phyloP scores from a whole-genome alignment of 2,888 invertebrate genomes.

The Amiota communis region DNA sequence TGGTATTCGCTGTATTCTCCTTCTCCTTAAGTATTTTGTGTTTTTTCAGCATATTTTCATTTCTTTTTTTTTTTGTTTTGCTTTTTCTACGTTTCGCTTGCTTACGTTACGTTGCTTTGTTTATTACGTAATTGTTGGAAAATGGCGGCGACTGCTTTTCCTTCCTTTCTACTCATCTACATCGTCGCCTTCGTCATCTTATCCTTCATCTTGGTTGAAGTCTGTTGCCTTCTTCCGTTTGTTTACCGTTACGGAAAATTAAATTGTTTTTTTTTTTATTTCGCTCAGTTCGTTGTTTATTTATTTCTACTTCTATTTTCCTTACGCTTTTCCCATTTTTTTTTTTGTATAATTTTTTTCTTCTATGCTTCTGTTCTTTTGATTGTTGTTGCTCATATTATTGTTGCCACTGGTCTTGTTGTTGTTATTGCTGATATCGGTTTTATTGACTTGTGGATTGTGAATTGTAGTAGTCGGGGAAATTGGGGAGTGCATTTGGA shows the following conservation, averaged over 20 bases:
- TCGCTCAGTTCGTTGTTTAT: not conserved
- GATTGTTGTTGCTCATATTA: not conserved
- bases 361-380: conserved; percentile 2
- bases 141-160: conserved; percentile 42
- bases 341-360: not conserved
- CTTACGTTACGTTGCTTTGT: conserved; percentile 34
- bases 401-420: not conserved
- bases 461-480: too few species aligned
- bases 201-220: not conserved
- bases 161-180: not conserved
- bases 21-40: not conserved
- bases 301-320: not conserved
- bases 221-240: conserved; percentile 3
- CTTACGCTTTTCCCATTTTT: not conserved
- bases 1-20: too few species aligned
- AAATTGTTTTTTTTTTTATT: conserved; percentile 45
- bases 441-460: not conserved
- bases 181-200: not conserved
- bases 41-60: not conserved
- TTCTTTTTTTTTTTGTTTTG: not conserved
- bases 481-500: too few species aligned
- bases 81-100: not conserved
- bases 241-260: conserved; percentile 49
- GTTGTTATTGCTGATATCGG: not conserved
- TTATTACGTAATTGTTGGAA: conserved; percentile 57